Conservation (phyloP, 1,140 invertebrate species). For the Hyles vespertilio region DNA sequence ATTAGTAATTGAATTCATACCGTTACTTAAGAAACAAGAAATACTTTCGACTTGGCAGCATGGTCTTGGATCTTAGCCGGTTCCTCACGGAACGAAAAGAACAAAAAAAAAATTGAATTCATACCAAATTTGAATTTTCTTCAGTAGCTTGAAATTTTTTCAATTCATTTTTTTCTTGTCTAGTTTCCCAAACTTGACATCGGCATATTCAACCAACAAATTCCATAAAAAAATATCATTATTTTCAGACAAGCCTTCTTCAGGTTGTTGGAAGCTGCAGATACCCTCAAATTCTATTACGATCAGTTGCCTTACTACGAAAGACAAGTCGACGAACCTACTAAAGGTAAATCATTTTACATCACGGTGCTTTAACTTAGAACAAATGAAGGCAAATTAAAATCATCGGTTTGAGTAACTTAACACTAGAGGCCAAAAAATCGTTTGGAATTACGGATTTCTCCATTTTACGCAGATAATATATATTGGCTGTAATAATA, state of each 20-base stretch:
- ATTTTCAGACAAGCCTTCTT: conserved; percentile 38
- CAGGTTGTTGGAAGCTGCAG: conserved; percentile 50
- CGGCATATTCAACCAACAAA: background rate
- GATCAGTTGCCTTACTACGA: conserved; percentile 48
- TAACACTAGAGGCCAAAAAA: background rate
- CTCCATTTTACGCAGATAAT: no score
- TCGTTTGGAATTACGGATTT: background rate
- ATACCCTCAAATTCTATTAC: conserved; percentile 51
- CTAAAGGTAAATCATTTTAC: conserved; percentile 27
- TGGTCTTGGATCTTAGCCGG: no score
- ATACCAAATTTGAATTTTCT: background rate
- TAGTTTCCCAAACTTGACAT: background rate
- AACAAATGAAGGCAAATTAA: no score
- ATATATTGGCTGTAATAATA: no score
- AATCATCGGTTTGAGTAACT: no score
- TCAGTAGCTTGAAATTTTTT: background rate
- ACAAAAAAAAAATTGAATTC: no score
- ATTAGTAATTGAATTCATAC: background rate
- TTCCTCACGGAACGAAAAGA: no score
- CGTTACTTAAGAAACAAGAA: no score
- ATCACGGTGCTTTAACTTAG: no score
- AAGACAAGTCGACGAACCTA: conserved; percentile 40
- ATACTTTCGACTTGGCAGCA: no score
- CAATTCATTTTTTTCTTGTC: background rate
- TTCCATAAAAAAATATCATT: background rate